Percentiles rank a stretch among this genome's conserved stretches.
phyloP scores from a whole-genome alignment of 2,113 vertebrate species.

The Ameiurus melas region DNA sequence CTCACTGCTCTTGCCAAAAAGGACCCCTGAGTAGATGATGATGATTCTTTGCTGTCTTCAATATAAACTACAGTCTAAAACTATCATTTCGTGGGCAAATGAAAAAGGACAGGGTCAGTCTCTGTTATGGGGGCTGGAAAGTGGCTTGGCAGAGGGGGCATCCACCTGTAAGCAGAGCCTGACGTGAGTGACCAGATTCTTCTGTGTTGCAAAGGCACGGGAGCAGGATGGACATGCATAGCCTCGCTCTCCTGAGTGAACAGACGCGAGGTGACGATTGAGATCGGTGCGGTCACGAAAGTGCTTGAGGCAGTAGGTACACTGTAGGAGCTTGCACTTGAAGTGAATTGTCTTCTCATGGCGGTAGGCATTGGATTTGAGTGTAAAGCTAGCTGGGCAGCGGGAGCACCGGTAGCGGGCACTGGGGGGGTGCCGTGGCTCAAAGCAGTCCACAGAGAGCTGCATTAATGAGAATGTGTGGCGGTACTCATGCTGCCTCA shows the following conservation, averaged over 20 bases:
- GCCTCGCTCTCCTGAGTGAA: conserved; percentile 69
- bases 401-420: conserved; percentile 78
- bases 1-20: conserved; percentile 19
- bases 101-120: conserved; percentile 40
- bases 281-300: conserved; percentile 78
- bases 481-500: conserved; percentile 73
- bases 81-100: background rate
- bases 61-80: background rate
- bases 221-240: conserved; percentile 70
- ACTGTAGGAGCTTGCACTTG: conserved; percentile 80
- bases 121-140: conserved; percentile 60
- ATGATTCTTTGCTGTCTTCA: background rate
- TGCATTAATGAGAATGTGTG: conserved; percentile 71
- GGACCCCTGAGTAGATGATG: conserved; percentile 5
- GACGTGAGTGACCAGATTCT: conserved; percentile 76
- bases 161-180: conserved; percentile 72
- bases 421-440: conserved; percentile 52
- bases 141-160: conserved; percentile 52
- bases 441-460: conserved; percentile 66
- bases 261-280: conserved; percentile 71
- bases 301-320: conserved; percentile 70
- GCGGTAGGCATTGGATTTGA: conserved; percentile 81
- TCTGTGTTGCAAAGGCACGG: conserved; percentile 76
- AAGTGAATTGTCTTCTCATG: conserved; percentile 79
- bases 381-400: conserved; percentile 78